Base-by-base conservation (phyloP, 1,140 invertebrate genomes). In the Mactra quadrangularis region DNA sequence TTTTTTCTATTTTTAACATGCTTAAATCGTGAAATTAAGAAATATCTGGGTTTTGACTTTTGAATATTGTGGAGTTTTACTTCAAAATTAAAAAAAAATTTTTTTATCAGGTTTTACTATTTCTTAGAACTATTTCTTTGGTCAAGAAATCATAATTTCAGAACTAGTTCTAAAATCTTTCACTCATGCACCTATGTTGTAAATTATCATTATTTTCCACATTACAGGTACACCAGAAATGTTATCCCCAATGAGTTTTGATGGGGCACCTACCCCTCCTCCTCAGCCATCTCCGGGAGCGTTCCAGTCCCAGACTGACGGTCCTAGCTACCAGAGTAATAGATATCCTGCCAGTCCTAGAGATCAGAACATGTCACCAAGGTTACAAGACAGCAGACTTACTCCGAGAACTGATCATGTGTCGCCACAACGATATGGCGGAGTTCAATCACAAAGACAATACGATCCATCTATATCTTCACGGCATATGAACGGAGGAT, bases 271-370 rank as follows among this genome's bases (percentile, higher is more conserved):
- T 3, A 90, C 90, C 4, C 90, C 90, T 19, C 90, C 90, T 17
- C 90, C 90, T 22, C 89, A 91, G 68, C 90, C 90, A 11, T 91
- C 90, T 13, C 90, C 90, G 29, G 87, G 90, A 47, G 90, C 90
- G 4, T 90, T 90, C 70, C 71, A 78, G 35, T 84, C 86, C 11
- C 81, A 84, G 15, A 84, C 87, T 3, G 50, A 45, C 22, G 29
- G 29, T 11, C 22, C 64, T 15, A 75, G 72, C 57, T 71, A 66
- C 47, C 78, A 78, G 41, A 59, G 77, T n/a, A 81, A 82, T 25
- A 25, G 50, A 29, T 81, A 60, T 27, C 25, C 47, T 60, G 45
- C 41, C n/a, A 79, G 53, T 50, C 75, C 78, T 17, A 35, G 76
- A n/a, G 68, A 72, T 55, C 38, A 64, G 27, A 29, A 70, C 15